phyloP scores from a whole-genome alignment of 2,888 invertebrate genomes.

The Melanophora roralis region DNA sequence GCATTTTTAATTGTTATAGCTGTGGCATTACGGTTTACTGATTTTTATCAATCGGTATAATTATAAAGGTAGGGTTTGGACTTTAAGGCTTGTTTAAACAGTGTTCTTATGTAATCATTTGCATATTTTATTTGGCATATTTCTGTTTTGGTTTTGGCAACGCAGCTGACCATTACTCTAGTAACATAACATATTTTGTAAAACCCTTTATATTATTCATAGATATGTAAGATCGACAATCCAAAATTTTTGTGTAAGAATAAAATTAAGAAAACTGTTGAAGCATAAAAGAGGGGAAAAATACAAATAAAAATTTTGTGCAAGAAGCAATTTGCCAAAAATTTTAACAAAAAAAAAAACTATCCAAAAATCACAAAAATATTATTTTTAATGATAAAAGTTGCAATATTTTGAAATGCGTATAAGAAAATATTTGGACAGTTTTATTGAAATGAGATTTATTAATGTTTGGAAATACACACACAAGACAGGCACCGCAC shows the following conservation, averaged over 20 bases:
- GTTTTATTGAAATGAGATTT: constrained; percentile 56
- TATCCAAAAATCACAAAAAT: constrained; percentile 24
- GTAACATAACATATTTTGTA: too few relatives aligned
- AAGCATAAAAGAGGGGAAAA: constrained; percentile 64
- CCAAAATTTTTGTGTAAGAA: constrained; percentile 64
- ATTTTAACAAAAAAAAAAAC: constrained; percentile 45
- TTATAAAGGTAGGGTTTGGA: too few relatives aligned
- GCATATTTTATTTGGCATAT: too few relatives aligned
- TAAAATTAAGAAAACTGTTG: constrained; percentile 49
- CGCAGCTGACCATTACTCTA: too few relatives aligned
- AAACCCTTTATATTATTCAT: constrained; percentile 1
- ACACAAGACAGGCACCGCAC: neutral
- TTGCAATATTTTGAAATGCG: constrained; percentile 41
- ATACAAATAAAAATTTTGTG: constrained; percentile 70
- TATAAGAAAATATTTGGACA: constrained; percentile 57
- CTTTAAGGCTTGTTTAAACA: too few relatives aligned
- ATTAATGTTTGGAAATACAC: constrained; percentile 55
- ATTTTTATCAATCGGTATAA: too few relatives aligned
- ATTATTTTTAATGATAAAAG: constrained; percentile 25
- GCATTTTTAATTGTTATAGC: too few relatives aligned
- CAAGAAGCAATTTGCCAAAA: constrained; percentile 69
- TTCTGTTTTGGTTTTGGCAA: too few relatives aligned
- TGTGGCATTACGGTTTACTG: too few relatives aligned
- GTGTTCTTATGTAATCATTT: too few relatives aligned
- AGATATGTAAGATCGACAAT: constrained; percentile 60